Evolutionary conservation across 2,888 invertebrate genomes (phyloP), one percentile per base, ranked within the genome.

Genomic region (Melieria picta): DNA sequence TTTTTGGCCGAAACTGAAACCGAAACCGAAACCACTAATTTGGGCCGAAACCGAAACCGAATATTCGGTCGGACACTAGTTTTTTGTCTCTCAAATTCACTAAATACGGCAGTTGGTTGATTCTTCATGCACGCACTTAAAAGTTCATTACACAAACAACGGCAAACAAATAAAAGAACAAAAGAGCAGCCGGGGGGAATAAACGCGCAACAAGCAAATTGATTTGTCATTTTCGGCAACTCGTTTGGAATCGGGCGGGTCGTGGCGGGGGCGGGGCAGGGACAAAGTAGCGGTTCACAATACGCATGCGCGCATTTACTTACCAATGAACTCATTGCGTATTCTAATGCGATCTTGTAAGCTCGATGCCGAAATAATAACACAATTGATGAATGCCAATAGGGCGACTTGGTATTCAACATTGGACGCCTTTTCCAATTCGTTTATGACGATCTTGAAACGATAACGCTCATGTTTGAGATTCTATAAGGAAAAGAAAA

Each of bases 321-420:
- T 87, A 97, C 98, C 97, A 83, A 97, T 95, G 87, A 98, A 97
- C 89, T 98, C 98, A 85, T 97, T 97, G 81, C 98, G 90, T 77
- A 97, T 92, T 78, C 95, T 89, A 77, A 94, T 93, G 81, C 98
- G 90, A 84, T 97, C 97, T 77, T 94, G 93, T 76, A 97, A 90
- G 72, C 93, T 90, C 62, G 95, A 92, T 10, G 95, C 95, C 30
- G 96, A 95, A 83, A 97, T 95, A 87, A 98, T 94, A 85, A 97
- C 92, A 86, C 97, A 97, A 89, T 98, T 98, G 88, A 98, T 91
- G 89, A 98, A 97, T 71, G 96, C 96, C 83, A 98, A 90, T 79
- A 98, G 89, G 6, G 96, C 94, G 10, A 95, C 95, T 89, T 94
- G 94, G 89, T 98, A 98, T 87, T 96, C 96, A 74, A 92, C 91